Evolutionary conservation across 2,888 invertebrate species (phyloP), one percentile per base, ranked within the genome.

Genomic region (Dynastes tityus): DNA sequence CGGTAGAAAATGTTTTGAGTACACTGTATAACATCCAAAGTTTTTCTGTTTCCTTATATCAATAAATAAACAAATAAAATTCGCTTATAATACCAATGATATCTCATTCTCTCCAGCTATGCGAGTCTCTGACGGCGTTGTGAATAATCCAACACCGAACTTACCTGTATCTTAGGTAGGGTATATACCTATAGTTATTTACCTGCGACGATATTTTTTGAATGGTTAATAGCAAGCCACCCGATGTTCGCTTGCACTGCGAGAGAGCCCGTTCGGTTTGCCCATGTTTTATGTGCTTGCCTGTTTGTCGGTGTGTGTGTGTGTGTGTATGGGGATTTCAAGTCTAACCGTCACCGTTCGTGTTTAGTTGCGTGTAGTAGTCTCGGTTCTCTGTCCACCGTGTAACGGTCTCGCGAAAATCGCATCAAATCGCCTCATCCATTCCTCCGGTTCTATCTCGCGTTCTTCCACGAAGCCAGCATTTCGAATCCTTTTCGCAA

Each of bases 181-280:
- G 16, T 16, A 13, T 13, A 32, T 5, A 16, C 37, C 40, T 77
- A 32, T 79, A 67, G 65, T 61, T 79, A 65, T 87, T 87, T 88
- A 88, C 88, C 88, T 88, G 88, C 84, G 83, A 80, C 82, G 82
- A 88, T 83, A 83, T 88, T 87, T 87, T 87, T 83, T 85, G 86
- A 80, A 84, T 83, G 80, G 87, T 61, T 88, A 88, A 86, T 88
- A 88, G 82, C 4, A 2, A 16, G n/a, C 3, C 16, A 53, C 2
- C n/a, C 53, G 53, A 53, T 6, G 16, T 5, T 53, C 2, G 51
- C 13, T 51, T 51, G 51, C n/a, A n/a, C 2, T 51, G 9, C 2
- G 8, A 51, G 13, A n/a, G n/a, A 51, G 51, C n/a, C 13, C n/a
- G 16, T 53, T 53, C n/a, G 16, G 16, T 53, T 53, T 16, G 16